A percentile compares a stretch with the other conserved stretches of the same genome.
Evolutionary conservation across 2,888 invertebrate genomes (phyloP).

Genomic region (Brenthis hecate): DNA sequence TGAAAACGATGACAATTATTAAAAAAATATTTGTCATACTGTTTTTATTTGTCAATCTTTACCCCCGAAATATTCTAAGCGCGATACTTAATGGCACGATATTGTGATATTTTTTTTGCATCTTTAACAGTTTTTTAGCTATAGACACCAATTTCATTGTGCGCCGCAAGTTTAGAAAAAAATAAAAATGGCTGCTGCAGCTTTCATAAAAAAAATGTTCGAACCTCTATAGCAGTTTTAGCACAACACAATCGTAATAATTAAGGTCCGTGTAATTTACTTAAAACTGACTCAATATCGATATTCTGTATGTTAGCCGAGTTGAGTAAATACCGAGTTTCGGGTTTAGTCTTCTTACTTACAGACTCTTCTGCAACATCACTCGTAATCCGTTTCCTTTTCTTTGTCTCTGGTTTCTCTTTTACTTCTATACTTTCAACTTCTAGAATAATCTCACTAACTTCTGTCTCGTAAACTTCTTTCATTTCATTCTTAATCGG

Average conservation of each 20-base stretch:
- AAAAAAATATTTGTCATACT: too few species aligned
- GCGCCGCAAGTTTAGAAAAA: too few species aligned
- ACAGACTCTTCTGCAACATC: conserved; percentile 55
- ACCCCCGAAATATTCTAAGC: too few species aligned
- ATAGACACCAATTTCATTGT: too few species aligned
- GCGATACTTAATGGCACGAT: too few species aligned
- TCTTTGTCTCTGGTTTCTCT: conserved; percentile 54
- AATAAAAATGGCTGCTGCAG: too few species aligned
- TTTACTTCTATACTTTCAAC: conserved; percentile 54
- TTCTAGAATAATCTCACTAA: conserved; percentile 64
- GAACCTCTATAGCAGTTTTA: background rate
- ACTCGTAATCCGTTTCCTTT: conserved; percentile 62
- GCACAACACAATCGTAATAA: conserved; percentile 16
- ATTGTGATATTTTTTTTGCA: too few species aligned
- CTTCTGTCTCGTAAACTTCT: conserved; percentile 46
- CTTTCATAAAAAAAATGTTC: too few species aligned
- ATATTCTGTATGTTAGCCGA: conserved; percentile 71
- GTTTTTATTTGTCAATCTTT: too few species aligned
- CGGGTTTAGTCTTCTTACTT: conserved; percentile 62
- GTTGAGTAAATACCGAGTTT: conserved; percentile 61
- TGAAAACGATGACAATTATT: too few species aligned
- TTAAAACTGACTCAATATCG: conserved; percentile 75
- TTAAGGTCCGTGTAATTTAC: conserved; percentile 73
- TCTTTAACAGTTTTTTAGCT: too few species aligned
- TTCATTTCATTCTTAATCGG: conserved; percentile 61